Evolutionary conservation across 2,113 vertebrate genomes (phyloP).

Genomic region (Eonycteris spelaea): DNA sequence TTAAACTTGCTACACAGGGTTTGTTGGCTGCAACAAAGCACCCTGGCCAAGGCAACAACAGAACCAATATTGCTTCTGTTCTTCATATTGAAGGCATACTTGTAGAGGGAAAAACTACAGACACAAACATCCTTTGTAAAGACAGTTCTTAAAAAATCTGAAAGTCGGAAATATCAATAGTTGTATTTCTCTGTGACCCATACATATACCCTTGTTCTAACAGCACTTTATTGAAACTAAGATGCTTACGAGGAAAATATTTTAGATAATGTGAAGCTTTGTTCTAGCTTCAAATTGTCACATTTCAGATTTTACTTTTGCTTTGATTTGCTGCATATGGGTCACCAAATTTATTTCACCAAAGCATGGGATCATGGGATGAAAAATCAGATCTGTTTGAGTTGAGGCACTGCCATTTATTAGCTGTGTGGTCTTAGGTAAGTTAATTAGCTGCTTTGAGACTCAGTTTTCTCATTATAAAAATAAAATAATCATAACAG

Average conservation of each 20-base stretch:
- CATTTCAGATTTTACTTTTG: constrained; percentile 12
- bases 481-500: neutral
- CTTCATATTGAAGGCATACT: neutral
- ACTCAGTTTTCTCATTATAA: neutral
- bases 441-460: neutral
- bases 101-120: neutral
- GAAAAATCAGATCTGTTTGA: neutral
- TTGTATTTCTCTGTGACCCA: neutral
- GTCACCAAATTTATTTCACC: neutral
- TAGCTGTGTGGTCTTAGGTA: neutral
- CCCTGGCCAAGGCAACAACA: neutral
- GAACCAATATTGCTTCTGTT: neutral
- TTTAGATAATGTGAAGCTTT: neutral
- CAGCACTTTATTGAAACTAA: neutral
- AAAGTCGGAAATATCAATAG: neutral
- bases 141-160: neutral
- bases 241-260: neutral
- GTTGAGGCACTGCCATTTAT: neutral
- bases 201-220: neutral
- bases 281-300: neutral
- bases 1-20: neutral
- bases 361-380: neutral
- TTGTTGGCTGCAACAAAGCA: neutral
- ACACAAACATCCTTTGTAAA: neutral
- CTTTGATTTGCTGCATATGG: neutral